phyloP scores from a whole-genome alignment of 2,113 vertebrate genomes.

The Perccottus glenii region DNA sequence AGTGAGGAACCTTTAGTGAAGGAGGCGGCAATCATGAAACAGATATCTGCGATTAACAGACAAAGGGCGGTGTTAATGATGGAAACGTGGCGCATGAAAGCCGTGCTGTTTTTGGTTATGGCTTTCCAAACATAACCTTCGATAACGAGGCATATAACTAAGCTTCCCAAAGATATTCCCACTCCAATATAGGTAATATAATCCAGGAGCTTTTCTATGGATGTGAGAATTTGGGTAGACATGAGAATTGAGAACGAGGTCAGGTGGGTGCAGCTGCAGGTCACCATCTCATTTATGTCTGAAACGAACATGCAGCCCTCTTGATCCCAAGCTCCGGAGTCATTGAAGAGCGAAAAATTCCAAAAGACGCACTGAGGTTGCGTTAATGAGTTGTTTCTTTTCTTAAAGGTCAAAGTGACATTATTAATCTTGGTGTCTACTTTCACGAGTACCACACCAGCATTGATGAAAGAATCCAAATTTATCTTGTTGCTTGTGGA shows the following conservation, averaged over 20 bases:
- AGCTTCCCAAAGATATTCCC: conserved; percentile 80
- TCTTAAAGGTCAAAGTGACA: conserved; percentile 76
- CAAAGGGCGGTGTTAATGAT: conserved; percentile 66
- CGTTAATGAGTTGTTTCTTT: conserved; percentile 61
- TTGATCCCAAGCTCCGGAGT: conserved; percentile 73
- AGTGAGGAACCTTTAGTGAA: neutral
- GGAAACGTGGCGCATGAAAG: conserved; percentile 84
- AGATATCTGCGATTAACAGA: conserved; percentile 67
- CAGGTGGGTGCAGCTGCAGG: conserved; percentile 85
- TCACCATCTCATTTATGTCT: neutral
- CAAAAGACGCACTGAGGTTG: conserved; percentile 81
- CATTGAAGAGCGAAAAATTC: conserved; percentile 74
- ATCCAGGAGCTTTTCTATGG: conserved; percentile 10
- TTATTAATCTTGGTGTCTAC: conserved; percentile 55
- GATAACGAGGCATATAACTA: conserved; percentile 82
- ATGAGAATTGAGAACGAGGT: conserved; percentile 91
- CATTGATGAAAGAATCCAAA: conserved; percentile 67
- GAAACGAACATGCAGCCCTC: conserved; percentile 35
- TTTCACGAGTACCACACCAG: conserved; percentile 78
- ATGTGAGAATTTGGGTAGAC: conserved; percentile 68
- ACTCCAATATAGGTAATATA: conserved; percentile 82
- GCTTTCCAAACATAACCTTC: conserved; percentile 83
- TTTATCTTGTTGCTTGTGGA: conserved; percentile 67
- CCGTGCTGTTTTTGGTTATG: conserved; percentile 76
- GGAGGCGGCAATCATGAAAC: conserved; percentile 69